These are phyloP conservation scores for Dendropsophus ebraccatus DNA, from an alignment of 2,113 vertebrate genomes.

Conservation along the genomic window DNA sequence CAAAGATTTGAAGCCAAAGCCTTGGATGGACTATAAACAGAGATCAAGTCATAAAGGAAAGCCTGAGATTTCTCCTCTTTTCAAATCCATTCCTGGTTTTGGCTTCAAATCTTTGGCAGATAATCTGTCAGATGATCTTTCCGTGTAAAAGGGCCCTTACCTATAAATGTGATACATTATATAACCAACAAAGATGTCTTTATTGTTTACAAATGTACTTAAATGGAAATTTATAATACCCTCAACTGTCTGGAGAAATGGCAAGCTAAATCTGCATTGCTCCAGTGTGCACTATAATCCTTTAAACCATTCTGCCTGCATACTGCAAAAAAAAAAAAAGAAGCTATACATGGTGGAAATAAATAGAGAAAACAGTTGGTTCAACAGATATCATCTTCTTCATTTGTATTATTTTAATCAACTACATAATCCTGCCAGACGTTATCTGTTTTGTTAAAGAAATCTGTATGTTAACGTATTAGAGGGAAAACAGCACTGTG, in stretches of 20 bases:
- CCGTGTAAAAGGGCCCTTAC: too few relatives aligned
- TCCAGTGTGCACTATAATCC: slow-evolving; percentile 33
- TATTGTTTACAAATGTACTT: neutral
- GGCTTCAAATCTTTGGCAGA: too few relatives aligned
- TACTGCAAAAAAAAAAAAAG: slow-evolving; percentile 41
- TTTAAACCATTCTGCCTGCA: slow-evolving; percentile 27
- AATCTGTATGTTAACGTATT: slow-evolving; percentile 54
- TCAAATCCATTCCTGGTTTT: too few relatives aligned
- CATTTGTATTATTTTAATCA: slow-evolving; percentile 54
- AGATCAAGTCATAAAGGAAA: too few relatives aligned
- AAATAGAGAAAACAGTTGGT: slow-evolving; percentile 46
- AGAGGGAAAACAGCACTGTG: slow-evolving; percentile 19
- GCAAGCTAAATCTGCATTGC: slow-evolving; percentile 24
- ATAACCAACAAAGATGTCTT: neutral
- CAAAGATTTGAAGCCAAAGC: too few relatives aligned
- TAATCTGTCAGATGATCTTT: too few relatives aligned
- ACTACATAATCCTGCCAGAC: slow-evolving; percentile 46
- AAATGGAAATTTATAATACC: neutral
- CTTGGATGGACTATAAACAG: too few relatives aligned
- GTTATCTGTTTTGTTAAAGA: slow-evolving; percentile 51
- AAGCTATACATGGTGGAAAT: slow-evolving; percentile 36
- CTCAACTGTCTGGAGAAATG: neutral
- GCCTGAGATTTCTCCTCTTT: too few relatives aligned
- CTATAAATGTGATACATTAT: too few relatives aligned
- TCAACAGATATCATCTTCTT: slow-evolving; percentile 56